These are phyloP conservation scores for Anastrepha ludens DNA, from an alignment of 1,140 invertebrate genomes.

Conservation along the genomic window DNA sequence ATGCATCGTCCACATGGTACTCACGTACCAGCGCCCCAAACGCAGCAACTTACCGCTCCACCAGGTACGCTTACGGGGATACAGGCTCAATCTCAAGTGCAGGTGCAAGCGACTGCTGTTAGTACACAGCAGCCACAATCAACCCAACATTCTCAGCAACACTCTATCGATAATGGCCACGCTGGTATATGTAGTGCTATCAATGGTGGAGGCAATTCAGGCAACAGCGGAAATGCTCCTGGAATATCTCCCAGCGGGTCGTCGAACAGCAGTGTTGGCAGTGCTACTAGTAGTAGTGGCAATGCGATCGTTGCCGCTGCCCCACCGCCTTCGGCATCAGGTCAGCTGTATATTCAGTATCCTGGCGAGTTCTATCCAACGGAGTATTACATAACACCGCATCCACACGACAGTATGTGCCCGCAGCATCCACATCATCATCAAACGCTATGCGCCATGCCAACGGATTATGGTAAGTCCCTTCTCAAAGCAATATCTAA, in stretches of 20 bases:
- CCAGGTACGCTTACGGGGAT: constrained; percentile 56
- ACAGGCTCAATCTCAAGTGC: neutral
- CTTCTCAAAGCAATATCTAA: too few species aligned
- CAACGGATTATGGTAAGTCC: constrained; percentile 71
- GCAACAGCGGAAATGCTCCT: constrained; percentile 59
- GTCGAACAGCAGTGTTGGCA: constrained; percentile 65
- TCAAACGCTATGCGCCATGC: constrained; percentile 71
- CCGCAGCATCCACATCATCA: constrained; percentile 71
- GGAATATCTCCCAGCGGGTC: constrained; percentile 60
- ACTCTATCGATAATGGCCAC: constrained; percentile 56
- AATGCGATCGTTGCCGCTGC: constrained; percentile 58
- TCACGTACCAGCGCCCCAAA: constrained; percentile 54
- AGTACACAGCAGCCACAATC: constrained; percentile 58
- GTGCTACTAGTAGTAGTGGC: constrained; percentile 64
- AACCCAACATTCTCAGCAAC: constrained; percentile 53
- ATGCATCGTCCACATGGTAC: constrained; percentile 52
- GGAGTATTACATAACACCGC: constrained; percentile 71
- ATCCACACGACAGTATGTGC: constrained; percentile 72
- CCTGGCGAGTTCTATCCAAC: constrained; percentile 71
- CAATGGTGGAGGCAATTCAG: constrained; percentile 51
- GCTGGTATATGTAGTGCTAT: neutral
- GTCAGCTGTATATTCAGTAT: constrained; percentile 70
- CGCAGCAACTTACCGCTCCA: constrained; percentile 57
- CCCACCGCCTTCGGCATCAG: constrained; percentile 63
- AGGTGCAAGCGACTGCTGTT: constrained; percentile 24